Percentiles rank a stretch among this genome's conserved stretches.
Conservation (phyloP, 1,140 invertebrate genomes). For the Hylaeus volcanicus region DNA sequence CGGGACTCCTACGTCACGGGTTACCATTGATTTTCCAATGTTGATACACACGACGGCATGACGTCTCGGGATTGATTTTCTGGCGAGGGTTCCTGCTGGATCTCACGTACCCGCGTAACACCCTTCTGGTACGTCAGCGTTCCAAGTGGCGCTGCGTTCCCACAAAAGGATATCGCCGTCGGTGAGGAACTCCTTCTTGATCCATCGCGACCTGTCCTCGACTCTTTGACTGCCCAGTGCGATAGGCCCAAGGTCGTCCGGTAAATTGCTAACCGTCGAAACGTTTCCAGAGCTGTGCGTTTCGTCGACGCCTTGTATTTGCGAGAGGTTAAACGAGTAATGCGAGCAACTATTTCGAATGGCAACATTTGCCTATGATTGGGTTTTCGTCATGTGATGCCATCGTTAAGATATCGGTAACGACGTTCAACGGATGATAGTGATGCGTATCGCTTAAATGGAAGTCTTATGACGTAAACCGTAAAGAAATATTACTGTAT, state of each 20-base stretch:
- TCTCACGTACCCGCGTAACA: conserved; percentile 47
- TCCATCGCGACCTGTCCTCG: conserved; percentile 6
- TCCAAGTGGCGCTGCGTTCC: not conserved
- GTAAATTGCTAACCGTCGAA: not conserved
- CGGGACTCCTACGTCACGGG: conserved; percentile 77
- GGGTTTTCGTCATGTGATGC: no score
- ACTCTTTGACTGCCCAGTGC: not conserved
- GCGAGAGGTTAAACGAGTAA: no score
- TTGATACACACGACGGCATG: conserved; percentile 74
- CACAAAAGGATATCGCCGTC: not conserved
- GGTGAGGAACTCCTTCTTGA: not conserved
- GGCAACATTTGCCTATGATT: no score
- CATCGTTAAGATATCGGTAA: not conserved
- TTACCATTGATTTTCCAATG: conserved; percentile 80
- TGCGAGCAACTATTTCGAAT: no score
- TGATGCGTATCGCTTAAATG: no score
- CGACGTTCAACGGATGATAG: not conserved
- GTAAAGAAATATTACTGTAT: no score
- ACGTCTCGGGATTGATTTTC: conserved; percentile 68
- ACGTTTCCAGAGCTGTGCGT: not conserved
- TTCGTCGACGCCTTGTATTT: no score
- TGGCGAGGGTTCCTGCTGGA: conserved; percentile 67
- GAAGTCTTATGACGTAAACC: no score
- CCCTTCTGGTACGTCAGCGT: not conserved
- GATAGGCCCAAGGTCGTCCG: conserved; percentile 22